Conservation (phyloP, 1,140 invertebrate genomes). For the Drosophila subobscura region DNA sequence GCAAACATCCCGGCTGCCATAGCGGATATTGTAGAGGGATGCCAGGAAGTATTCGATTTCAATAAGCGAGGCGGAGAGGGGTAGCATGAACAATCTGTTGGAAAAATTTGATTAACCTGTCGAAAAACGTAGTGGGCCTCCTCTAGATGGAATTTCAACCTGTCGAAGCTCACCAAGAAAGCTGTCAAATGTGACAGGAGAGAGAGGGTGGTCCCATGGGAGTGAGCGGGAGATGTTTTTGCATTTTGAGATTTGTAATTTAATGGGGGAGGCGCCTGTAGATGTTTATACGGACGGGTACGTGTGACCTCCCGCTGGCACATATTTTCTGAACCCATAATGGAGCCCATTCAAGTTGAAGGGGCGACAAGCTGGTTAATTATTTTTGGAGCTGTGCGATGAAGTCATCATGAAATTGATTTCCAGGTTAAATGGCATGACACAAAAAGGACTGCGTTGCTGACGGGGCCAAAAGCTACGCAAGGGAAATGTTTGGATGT, state of each 20-base stretch:
- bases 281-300: too few relatives aligned
- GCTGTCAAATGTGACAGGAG: constrained; percentile 27
- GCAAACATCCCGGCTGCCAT: background rate
- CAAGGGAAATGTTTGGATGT: constrained; percentile 30
- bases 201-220: constrained; percentile 1
- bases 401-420: constrained; percentile 73
- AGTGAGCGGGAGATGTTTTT: constrained; percentile 3
- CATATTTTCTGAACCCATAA: constrained; percentile 27
- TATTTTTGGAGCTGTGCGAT: constrained; percentile 57
- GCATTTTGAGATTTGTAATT: constrained; percentile 57
- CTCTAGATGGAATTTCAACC: constrained; percentile 7
- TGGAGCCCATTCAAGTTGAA: constrained; percentile 6
- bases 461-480: constrained; percentile 28
- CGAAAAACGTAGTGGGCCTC: constrained; percentile 25
- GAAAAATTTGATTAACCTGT: constrained; percentile 66
- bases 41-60: constrained; percentile 42
- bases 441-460: constrained; percentile 42
- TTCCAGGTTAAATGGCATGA: constrained; percentile 75
- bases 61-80: constrained; percentile 34
- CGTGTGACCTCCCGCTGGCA: background rate
- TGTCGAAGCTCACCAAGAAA: constrained; percentile 4
- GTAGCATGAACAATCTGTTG: constrained; percentile 40
- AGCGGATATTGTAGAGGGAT: constrained; percentile 1
- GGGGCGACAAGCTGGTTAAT: constrained; percentile 61
- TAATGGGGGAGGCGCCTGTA: background rate